phyloP scores from a whole-genome alignment of 2,888 invertebrate species.

The Cephus runcator region DNA sequence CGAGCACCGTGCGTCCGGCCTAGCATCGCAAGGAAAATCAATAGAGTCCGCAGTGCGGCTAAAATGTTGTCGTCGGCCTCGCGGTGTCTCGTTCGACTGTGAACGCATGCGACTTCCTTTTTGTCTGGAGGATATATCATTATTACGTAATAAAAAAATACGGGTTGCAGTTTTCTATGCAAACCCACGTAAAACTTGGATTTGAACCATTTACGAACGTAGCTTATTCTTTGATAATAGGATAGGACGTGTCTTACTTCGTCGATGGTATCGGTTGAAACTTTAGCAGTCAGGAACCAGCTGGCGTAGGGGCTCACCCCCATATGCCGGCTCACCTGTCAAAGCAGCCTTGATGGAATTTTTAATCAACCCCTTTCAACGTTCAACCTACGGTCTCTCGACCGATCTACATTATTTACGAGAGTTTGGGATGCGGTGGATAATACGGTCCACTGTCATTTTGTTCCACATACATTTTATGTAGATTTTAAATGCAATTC shows the following conservation, averaged over 20 bases:
- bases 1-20: conserved; percentile 32
- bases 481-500: background rate
- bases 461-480: background rate
- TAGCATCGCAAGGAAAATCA: conserved; percentile 56
- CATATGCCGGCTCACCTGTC: conserved; percentile 54
- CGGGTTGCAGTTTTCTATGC: background rate
- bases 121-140: background rate
- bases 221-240: background rate
- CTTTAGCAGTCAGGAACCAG: conserved; percentile 33
- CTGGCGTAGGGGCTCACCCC: conserved; percentile 27
- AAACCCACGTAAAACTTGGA: background rate
- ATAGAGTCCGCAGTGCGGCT: conserved; percentile 63
- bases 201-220: background rate
- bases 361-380: conserved; percentile 48
- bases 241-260: background rate
- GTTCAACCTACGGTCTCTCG: conserved; percentile 9
- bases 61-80: conserved; percentile 55
- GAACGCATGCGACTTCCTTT: background rate
- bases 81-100: background rate
- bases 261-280: conserved; percentile 28
- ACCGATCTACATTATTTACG: conserved; percentile 1
- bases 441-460: background rate
- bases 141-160: background rate
- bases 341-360: conserved; percentile 59
- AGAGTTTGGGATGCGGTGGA: background rate